A percentile compares a stretch with the other conserved stretches of the same genome.
These are phyloP conservation scores for Salticus scenicus DNA, from an alignment of 2,888 invertebrate species.

Conservation along the genomic window DNA sequence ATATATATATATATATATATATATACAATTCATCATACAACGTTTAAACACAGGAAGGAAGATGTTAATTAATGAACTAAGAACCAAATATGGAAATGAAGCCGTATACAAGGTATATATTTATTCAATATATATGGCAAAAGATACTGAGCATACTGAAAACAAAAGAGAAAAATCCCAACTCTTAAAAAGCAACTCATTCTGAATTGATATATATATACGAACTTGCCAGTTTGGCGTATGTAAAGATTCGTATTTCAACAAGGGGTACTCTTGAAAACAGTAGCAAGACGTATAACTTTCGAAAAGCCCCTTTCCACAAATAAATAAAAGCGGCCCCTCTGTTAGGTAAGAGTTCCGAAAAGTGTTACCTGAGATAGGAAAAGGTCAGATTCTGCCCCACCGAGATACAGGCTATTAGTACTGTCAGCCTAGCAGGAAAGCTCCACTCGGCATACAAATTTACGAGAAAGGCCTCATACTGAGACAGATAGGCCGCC, in stretches of 20 bases:
- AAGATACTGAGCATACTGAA: no score
- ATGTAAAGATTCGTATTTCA: not conserved
- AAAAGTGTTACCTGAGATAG: slow-evolving; percentile 40
- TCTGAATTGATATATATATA: not conserved
- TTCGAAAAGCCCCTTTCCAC: not conserved
- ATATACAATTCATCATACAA: no score
- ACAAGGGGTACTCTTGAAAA: not conserved
- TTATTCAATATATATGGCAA: no score
- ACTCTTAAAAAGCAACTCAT: no score
- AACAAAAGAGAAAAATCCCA: no score
- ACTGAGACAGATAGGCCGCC: slow-evolving; percentile 43
- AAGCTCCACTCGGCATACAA: slow-evolving; percentile 34
- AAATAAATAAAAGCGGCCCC: slow-evolving; percentile 36
- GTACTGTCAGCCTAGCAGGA: slow-evolving; percentile 53
- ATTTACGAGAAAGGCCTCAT: slow-evolving; percentile 56
- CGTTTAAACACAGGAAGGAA: no score
- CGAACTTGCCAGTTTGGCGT: not conserved
- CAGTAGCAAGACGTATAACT: slow-evolving; percentile 22
- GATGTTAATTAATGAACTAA: no score
- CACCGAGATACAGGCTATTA: slow-evolving; percentile 64
- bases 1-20: no score
- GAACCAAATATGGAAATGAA: no score
- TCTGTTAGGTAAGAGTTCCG: slow-evolving; percentile 26
- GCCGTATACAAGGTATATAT: no score
- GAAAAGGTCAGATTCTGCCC: slow-evolving; percentile 45